phyloP scores from a whole-genome alignment of 92 coral and sea anemone species.

The Metridium senile region DNA sequence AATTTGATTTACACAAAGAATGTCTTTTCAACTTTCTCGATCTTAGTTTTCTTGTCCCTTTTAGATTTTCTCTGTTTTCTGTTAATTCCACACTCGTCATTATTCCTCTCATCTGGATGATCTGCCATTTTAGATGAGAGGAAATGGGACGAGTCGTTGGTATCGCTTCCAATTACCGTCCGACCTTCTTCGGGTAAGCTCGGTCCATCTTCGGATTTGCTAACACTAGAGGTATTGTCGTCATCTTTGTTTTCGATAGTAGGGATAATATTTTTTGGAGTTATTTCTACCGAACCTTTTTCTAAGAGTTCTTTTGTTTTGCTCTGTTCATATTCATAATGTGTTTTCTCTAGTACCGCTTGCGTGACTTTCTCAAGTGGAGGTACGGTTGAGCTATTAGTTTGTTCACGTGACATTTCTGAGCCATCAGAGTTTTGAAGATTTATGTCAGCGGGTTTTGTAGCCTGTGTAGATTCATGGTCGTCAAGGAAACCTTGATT shows the following conservation, averaged over 20 bases:
- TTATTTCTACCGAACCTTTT: neutral
- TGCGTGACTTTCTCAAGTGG: neutral
- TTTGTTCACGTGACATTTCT: neutral
- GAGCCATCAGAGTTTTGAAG: neutral
- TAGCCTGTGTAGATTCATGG: neutral
- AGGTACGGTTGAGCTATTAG: no score
- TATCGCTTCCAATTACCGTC: constrained; percentile 29
- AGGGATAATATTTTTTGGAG: neutral
- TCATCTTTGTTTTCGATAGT: neutral
- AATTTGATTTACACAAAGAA: constrained; percentile 48
- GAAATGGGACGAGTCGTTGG: constrained; percentile 22
- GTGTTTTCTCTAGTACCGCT: neutral
- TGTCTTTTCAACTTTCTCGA: constrained; percentile 67
- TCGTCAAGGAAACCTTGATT: constrained; percentile 26
- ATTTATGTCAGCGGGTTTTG: neutral
- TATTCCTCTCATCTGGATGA: neutral
- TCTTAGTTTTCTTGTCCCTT: constrained; percentile 41
- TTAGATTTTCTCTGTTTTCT: constrained; percentile 42
- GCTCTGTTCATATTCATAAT: constrained; percentile 7
- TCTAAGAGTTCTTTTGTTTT: constrained; percentile 24
- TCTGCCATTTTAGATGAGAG: neutral
- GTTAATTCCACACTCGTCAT: constrained; percentile 6
- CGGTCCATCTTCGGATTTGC: constrained; percentile 1
- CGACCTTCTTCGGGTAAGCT: neutral
- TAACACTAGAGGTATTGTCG: neutral